Evolutionary conservation across 2,888 invertebrate genomes (phyloP), one percentile per base, ranked within the genome.

Genomic region (Selenia dentaria): DNA sequence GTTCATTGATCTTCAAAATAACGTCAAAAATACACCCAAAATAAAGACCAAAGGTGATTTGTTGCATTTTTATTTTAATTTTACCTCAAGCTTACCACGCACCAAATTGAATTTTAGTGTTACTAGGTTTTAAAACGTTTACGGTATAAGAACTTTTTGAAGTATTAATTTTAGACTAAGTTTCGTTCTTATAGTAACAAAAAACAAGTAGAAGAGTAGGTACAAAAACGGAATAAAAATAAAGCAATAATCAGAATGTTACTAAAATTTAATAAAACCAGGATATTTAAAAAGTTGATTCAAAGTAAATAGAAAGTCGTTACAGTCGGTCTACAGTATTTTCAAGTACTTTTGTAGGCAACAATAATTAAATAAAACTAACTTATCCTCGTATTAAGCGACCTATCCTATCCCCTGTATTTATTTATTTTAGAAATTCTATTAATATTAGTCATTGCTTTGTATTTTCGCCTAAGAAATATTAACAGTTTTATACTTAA

Each of bases 81-180:
- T 71, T 89, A 90, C 89, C 89, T 90, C 89, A 89, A 79, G 88
- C 82, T 90, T 89, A 89, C 89, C 88, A 84, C 67, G 85, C 89
- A 89, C 89, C 88, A 89, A 90, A 90, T 79, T 73, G 48, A 66
- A 69, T 53, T 74, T 79, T 79, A 81, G 80, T 78, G 70, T 80
- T 80, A 82, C 62, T 81, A 81, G 74, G 65, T 67, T 55, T 69
- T 67, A 70, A 63, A 61, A 41, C 51, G 41, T 42, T 36, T 66
- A 57, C 48, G 58, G 50, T 51, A 61, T 69, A 73, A 68, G 70
- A 53, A 59, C 43, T 62, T 62, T 70, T 75, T 70, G 69, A 81
- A 87, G 84, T 82, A 84, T 83, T 86, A 84, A 74, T 66, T 65
- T 65, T 62, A 59, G 54, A 59, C 58, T 63, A 46, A 31, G 39